Conservation (phyloP, 1,140 invertebrate genomes). For the Acromyrmex heyeri region DNA sequence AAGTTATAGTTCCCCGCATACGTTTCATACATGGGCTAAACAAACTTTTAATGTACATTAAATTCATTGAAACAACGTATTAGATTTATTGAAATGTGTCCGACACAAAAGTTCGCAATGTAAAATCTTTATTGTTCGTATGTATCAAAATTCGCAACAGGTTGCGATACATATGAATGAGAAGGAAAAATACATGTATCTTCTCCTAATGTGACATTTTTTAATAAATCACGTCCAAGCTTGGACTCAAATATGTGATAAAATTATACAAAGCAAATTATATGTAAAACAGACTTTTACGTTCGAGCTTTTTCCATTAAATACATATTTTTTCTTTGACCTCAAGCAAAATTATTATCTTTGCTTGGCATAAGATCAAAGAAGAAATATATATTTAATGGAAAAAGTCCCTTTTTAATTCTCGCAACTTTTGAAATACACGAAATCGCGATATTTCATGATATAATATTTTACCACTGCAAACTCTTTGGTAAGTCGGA, state of each 20-base stretch:
- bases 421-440: background rate
- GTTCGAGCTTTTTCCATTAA: background rate
- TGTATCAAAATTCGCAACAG: constrained; percentile 28
- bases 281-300: background rate
- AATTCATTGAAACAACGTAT: constrained; percentile 9
- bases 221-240: background rate
- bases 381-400: background rate
- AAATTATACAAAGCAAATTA: constrained; percentile 3
- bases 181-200: constrained; percentile 9
- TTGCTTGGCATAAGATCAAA: background rate
- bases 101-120: background rate
- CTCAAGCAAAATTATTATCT: background rate
- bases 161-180: background rate
- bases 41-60: background rate
- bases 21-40: background rate
- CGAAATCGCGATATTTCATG: background rate
- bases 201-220: background rate
- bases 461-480: background rate
- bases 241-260: background rate
- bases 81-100: constrained; percentile 11
- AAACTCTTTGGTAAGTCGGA: background rate
- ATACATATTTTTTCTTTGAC: background rate
- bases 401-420: background rate
- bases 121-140: background rate
- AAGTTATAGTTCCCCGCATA: background rate